Base-by-base conservation (phyloP, 2,797 vertebrate species). In the Amblyraja radiata region DNA sequence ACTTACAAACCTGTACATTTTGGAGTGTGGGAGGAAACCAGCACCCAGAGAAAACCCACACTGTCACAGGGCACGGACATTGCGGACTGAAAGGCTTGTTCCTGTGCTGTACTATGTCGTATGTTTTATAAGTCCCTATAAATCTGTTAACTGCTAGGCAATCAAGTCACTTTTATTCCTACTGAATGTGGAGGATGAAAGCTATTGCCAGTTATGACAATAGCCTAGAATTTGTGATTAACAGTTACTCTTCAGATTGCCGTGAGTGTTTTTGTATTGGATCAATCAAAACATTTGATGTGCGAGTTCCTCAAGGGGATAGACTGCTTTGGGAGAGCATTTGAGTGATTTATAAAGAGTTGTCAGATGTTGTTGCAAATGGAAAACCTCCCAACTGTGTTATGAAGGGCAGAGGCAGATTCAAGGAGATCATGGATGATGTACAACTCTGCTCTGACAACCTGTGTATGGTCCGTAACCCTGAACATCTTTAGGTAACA, bases 241-340 rank as follows among this genome's bases (percentile, higher is more conserved):
- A 36, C 14, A 25, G 13, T 36, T 88, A 88, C 63, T 68, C 71
- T 88, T 65, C n/a, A 88, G 28, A 36, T 88, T 32, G n/a, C n/a
- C 36, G n/a, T 88, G n/a, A 68, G 84, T 68, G 84, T 28, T 68
- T 86, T 88, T 78, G 77, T 78, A 36, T 78, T 36, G 36, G 61
- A 68, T 88, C 84, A 68, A 32, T 68, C 61, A 68, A 21, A 68
- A 68, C 28, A 65, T 36, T 88, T 88, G 84, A 88, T 88, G n/a
- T 88, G 16, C n/a, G n/a, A 36, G 16, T 88, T 65, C 16, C n/a
- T 63, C n/a, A 21, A 88, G 32, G 63, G 61, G 16, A 65, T 88
- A 13, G 68, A 68, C 21, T 88, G 84, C n/a, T 88, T 88, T 65
- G 84, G 84, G 84, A 88, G 5, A 88, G 84, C n/a, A 88, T 16